Conservation (phyloP, 2,113 vertebrate species). For the Embiotoca jacksoni region DNA sequence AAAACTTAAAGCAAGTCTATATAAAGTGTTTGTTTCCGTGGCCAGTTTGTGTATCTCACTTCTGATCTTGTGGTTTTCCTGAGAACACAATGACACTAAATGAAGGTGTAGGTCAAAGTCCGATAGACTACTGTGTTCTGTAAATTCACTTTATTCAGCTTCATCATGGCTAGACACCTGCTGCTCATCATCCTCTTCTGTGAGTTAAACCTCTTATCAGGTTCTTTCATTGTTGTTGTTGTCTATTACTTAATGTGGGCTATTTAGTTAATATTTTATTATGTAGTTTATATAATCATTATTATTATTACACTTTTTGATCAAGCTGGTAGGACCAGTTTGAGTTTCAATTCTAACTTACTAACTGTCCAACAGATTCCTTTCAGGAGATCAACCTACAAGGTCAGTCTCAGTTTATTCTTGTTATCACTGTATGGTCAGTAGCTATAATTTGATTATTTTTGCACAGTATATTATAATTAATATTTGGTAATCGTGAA, state of each 20-base stretch:
- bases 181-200: slow-evolving; percentile 28
- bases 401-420: no score
- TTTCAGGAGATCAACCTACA: no score
- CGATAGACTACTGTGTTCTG: not conserved
- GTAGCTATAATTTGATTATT: not conserved
- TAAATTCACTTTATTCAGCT: not conserved
- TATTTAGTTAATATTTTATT: no score
- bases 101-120: not conserved
- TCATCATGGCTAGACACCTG: slow-evolving; percentile 25
- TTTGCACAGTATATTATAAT: no score
- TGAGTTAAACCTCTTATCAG: slow-evolving; percentile 18
- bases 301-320: no score
- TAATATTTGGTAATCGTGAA: no score
- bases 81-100: not conserved
- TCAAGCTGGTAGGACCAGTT: not conserved
- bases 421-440: not conserved
- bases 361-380: no score
- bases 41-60: not conserved
- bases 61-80: not conserved
- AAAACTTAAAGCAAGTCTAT: not conserved
- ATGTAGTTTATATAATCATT: no score
- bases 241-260: no score
- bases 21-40: not conserved
- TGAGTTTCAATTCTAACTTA: no score
- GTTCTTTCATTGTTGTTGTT: not conserved